Conservation (phyloP, 2,888 invertebrate species). For the Linnaemya vulpina region DNA sequence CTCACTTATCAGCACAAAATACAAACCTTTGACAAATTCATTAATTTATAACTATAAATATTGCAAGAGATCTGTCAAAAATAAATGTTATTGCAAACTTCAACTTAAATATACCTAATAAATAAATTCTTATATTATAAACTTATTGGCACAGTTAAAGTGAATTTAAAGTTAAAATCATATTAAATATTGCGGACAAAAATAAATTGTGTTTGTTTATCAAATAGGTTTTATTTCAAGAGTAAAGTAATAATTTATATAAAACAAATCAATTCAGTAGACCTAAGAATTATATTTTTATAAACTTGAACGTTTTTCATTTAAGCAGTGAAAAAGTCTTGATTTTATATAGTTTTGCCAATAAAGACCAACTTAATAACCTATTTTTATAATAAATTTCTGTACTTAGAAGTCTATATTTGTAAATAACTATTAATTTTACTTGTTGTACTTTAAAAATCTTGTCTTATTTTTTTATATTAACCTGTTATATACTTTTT, state of each 20-base stretch:
- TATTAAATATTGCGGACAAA: too few relatives aligned
- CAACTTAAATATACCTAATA: neutral
- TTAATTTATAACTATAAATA: too few relatives aligned
- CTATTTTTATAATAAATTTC: neutral
- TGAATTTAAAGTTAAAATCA: neutral
- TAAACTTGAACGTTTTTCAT: neutral
- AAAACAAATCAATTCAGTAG: neutral
- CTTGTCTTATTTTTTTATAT: conserved; percentile 1
- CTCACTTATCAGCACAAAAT: too few relatives aligned
- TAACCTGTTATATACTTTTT: conserved; percentile 24
- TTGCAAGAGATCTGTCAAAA: neutral
- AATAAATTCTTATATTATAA: neutral
- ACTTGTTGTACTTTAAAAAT: conserved; percentile 3
- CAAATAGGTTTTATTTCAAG: too few relatives aligned
- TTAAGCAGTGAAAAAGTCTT: neutral
- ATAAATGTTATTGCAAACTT: neutral
- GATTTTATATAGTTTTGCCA: neutral
- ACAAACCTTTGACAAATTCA: too few relatives aligned
- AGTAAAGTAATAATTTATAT: too few relatives aligned
- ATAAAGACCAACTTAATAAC: neutral
- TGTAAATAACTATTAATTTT: conserved; percentile 19
- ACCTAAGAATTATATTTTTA: neutral
- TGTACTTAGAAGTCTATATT: conserved; percentile 45
- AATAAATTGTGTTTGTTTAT: too few relatives aligned
- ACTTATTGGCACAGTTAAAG: neutral